A percentile compares a stretch with the other conserved stretches of the same genome.
Conservation (phyloP, 2,113 vertebrate species). For the Lampris megalopsis region DNA sequence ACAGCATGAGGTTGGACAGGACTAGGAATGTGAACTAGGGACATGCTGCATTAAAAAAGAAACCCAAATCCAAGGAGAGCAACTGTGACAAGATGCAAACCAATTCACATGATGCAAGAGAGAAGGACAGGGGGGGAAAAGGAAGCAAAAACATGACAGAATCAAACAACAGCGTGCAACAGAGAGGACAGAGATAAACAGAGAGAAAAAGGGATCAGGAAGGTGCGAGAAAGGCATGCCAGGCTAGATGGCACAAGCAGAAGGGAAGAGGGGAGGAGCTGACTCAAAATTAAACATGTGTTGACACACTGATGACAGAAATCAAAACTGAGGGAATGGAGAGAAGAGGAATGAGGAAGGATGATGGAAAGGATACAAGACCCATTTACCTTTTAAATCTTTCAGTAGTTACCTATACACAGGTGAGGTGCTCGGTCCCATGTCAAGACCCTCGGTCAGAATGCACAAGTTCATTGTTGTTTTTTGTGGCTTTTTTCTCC, state of each 20-base stretch:
- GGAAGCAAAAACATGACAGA: too few species aligned
- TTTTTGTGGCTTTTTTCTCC: too few species aligned
- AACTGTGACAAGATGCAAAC: constrained; percentile 24
- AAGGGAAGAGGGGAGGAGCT: not conserved
- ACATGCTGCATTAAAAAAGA: constrained; percentile 18
- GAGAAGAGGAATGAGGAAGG: constrained; percentile 1
- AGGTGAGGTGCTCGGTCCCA: not conserved
- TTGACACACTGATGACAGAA: constrained; percentile 3
- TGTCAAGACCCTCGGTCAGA: too few species aligned
- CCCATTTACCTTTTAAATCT: not conserved
- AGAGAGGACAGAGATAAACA: not conserved
- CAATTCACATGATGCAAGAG: not conserved
- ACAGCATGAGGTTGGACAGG: not conserved
- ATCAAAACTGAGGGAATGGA: constrained; percentile 29
- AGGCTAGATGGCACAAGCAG: constrained; percentile 16
- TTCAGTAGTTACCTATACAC: not conserved
- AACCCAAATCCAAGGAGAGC: constrained; percentile 33
- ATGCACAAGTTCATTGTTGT: too few species aligned
- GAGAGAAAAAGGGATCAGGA: not conserved
- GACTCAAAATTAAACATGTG: not conserved
- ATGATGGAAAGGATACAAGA: constrained; percentile 1
- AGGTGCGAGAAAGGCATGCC: constrained; percentile 6
- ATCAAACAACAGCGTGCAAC: not conserved
- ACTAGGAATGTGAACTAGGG: not conserved
- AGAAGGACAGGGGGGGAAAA: constrained; percentile 1